Evolutionary conservation across 2,113 vertebrate genomes (phyloP), one percentile per base, ranked within the genome.

Genomic region (Microcebus lehilahytsara): DNA sequence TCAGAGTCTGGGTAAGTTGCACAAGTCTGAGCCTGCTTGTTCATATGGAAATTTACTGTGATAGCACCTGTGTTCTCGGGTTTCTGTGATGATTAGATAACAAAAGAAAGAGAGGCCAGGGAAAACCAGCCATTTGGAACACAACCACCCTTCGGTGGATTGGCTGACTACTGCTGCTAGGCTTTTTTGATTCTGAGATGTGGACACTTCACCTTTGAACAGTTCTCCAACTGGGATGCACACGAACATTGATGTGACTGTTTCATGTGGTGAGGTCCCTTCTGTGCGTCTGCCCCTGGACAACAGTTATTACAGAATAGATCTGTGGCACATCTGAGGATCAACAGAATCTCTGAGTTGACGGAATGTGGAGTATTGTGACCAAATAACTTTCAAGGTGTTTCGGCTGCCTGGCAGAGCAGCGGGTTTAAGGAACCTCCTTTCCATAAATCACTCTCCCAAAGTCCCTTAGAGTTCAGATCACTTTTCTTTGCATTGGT

Each of bases 61-160:
- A 17, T 0, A 56, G 40, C 9, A 9, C 14, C 1, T 40, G 4
- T 0, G 0, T 46, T 8, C 12, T 51, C 34, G 25, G 37, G 53
- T 19, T 37, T 58, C 49, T 49, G 60, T 2, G 78, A 17, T 5
- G 25, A 60, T 42, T 40, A 6, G 34, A 3, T 3, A 27, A 32
- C 34, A 10, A 0, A 4, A 32, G n/a, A 25, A 30, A 9, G 22
- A 40, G 9, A 0, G 4, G 14, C 11, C 22, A 30, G 23, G 69
- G 42, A 64, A 51, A 10, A 12, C 3, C 3, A 27, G 0, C 14
- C 1, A 2, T 5, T 1, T 40, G 91, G 60, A n/a, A 42, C 0
- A n/a, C 0, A 46, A 32, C 0, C 0, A 3, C 20, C 9, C 34
- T 17, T 46, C 1, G 7, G 12, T 4, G 20, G 3, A 3, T 3